Evolutionary conservation across 2,113 vertebrate species (phyloP), one percentile per base, ranked within the genome.

Genomic region (Hoplias malabaricus): DNA sequence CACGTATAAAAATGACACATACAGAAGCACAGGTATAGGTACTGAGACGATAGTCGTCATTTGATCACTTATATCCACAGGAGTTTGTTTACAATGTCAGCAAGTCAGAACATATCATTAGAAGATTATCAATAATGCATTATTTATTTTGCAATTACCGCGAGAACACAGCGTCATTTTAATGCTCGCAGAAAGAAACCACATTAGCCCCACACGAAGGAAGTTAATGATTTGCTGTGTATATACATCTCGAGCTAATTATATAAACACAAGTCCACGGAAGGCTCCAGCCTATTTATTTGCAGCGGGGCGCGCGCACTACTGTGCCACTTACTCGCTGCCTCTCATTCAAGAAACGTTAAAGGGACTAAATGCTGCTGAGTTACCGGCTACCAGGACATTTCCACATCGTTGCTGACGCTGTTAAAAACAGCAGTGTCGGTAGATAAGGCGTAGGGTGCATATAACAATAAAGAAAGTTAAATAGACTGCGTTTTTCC

Each of bases 191-290:
- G 75, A 62, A 63, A 71, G 68, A 70, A 50, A 70, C 68, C 69
- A 62, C 56, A 75, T 78, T 65, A 83, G 67, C 61, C 63, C 46
- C 79, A 75, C 73, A 73, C 56, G 77, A 66, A 76, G 67, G 65
- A 78, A 75, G 74, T 66, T 83, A 82, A 84, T 76, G 77, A 67
- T 83, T 84, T 84, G 78, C 63, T n/a, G 69, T 80, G 72, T 83
- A 53, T 83, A 83, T 72, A 81, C 63, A 78, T 42, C 70, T 46
- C 38, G 33, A 73, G 40, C 56, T 85, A 85, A 85, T 85, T 80
- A 80, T 73, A 80, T 83, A 69, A 84, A 85, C 81, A 82, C 54
- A 72, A 68, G 67, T 80, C 54, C 59, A 73, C 73, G 75, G 69
- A 61, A 66, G 38, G 42, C 63, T 78, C 34, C 11, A 48, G 53